These are phyloP conservation scores for Oscheius onirici DNA, from an alignment of 2,888 invertebrate genomes.

Conservation along the genomic window DNA sequence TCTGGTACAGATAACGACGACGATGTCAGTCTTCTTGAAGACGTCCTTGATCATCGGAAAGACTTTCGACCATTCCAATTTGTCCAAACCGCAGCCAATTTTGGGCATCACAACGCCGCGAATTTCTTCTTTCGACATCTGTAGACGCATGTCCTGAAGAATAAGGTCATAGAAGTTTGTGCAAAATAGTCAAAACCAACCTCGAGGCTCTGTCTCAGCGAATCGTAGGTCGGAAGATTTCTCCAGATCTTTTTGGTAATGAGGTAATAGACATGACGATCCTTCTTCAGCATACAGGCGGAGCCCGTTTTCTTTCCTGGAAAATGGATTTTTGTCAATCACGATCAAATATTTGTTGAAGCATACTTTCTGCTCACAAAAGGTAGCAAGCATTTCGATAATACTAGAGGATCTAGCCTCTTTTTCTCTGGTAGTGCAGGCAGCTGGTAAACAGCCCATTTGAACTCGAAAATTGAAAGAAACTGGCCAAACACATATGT, in stretches of 20 bases:
- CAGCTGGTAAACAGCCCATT: too few relatives aligned
- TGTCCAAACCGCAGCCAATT: conserved; percentile 80
- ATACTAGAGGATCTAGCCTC: too few relatives aligned
- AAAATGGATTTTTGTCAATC: neutral
- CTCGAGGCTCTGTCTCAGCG: conserved; percentile 69
- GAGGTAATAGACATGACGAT: conserved; percentile 59
- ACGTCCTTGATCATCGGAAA: conserved; percentile 26
- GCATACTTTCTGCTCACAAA: too few relatives aligned
- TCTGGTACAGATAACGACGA: conserved; percentile 31
- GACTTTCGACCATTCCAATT: conserved; percentile 78
- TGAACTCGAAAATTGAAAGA: too few relatives aligned
- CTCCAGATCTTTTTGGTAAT: conserved; percentile 71
- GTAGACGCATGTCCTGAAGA: conserved; percentile 36
- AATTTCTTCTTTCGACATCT: conserved; percentile 71
- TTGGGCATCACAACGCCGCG: conserved; percentile 78
- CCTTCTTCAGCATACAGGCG: conserved; percentile 17
- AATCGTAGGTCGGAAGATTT: conserved; percentile 74
- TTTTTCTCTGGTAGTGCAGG: too few relatives aligned
- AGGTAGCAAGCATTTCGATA: too few relatives aligned
- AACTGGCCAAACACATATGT: too few relatives aligned
- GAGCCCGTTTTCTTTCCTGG: conserved; percentile 24
- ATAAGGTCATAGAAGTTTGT: neutral
- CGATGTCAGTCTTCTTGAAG: conserved; percentile 22
- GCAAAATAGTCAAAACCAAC: neutral
- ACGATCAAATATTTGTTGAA: neutral